Percentiles rank a stretch among this genome's conserved stretches.
Evolutionary conservation across 2,888 invertebrate genomes (phyloP).

Genomic region (Notodromas monacha): DNA sequence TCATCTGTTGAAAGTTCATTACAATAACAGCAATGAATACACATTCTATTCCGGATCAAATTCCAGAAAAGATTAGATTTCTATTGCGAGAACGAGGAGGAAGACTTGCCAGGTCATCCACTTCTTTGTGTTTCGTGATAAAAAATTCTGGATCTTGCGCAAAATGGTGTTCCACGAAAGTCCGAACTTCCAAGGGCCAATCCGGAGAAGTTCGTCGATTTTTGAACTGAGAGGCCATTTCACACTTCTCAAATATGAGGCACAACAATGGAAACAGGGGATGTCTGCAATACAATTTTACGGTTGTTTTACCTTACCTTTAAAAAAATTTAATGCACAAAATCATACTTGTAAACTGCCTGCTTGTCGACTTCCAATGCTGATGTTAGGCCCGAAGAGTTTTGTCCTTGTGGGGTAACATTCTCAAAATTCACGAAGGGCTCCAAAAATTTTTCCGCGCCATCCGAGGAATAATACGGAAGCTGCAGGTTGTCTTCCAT

Average conservation of each 20-base stretch:
- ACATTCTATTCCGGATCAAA: no score
- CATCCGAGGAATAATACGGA: no score
- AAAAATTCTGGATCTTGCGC: conserved; percentile 52
- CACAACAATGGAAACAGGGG: conserved; percentile 73
- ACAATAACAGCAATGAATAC: no score
- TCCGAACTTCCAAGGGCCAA: conserved; percentile 60
- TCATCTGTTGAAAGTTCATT: conserved; percentile 42
- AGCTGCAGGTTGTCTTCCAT: no score
- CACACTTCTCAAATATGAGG: conserved; percentile 74
- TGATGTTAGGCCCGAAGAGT: no score
- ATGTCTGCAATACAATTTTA: conserved; percentile 30
- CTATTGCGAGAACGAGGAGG: conserved; percentile 1
- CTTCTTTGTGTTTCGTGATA: conserved; percentile 63
- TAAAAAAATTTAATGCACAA: no score
- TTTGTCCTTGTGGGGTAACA: no score
- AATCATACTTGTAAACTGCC: not conserved
- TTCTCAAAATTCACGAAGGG: no score
- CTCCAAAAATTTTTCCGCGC: no score
- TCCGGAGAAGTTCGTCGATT: conserved; percentile 54
- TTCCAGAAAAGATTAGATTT: no score
- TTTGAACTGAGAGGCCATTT: conserved; percentile 68
- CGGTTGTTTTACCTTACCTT: no score
- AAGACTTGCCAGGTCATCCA: conserved; percentile 50
- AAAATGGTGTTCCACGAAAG: conserved; percentile 61
- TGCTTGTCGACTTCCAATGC: conserved; percentile 1